A percentile compares a stretch with the other conserved stretches of the same genome.
These are phyloP conservation scores for Aplocera efformata DNA, from an alignment of 2,888 invertebrate genomes.

Conservation along the genomic window DNA sequence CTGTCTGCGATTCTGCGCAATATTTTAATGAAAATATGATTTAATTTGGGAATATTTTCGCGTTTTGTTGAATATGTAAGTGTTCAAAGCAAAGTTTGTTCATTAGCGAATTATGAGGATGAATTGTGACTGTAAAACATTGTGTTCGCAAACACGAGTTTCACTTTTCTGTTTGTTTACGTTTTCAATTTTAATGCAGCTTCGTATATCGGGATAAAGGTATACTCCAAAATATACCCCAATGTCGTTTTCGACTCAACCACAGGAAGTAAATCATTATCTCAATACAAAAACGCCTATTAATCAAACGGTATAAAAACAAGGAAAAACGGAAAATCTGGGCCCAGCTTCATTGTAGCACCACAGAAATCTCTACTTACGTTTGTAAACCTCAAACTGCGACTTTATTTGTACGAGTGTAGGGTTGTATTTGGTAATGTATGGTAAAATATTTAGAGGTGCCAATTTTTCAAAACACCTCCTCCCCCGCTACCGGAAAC, in stretches of 20 bases:
- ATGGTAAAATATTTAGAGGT: constrained; percentile 52
- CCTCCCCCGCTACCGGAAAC: constrained; percentile 57
- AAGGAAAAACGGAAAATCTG: constrained; percentile 42
- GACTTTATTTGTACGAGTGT: constrained; percentile 33
- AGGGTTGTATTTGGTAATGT: constrained; percentile 43
- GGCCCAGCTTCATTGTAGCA: constrained; percentile 40
- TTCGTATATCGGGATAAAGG: not conserved
- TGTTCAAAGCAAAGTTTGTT: constrained; percentile 37
- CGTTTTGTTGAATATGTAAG: constrained; percentile 30
- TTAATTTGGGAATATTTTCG: constrained; percentile 29
- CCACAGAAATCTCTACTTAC: constrained; percentile 38
- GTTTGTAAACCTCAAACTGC: constrained; percentile 17
- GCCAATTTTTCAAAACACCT: constrained; percentile 79
- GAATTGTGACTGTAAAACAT: constrained; percentile 16
- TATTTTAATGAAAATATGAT: constrained; percentile 35
- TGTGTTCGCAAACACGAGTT: constrained; percentile 8
- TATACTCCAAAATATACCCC: too few species aligned
- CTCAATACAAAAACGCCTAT: constrained; percentile 29
- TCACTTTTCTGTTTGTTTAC: constrained; percentile 3
- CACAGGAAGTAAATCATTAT: constrained; percentile 21
- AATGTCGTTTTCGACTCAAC: not conserved
- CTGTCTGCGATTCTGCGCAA: constrained; percentile 36
- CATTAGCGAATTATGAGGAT: constrained; percentile 36
- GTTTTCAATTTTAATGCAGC: constrained; percentile 6
- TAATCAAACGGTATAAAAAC: constrained; percentile 34